These are phyloP conservation scores for Bombylius discolor DNA, from an alignment of 2,888 invertebrate genomes.

Conservation along the genomic window DNA sequence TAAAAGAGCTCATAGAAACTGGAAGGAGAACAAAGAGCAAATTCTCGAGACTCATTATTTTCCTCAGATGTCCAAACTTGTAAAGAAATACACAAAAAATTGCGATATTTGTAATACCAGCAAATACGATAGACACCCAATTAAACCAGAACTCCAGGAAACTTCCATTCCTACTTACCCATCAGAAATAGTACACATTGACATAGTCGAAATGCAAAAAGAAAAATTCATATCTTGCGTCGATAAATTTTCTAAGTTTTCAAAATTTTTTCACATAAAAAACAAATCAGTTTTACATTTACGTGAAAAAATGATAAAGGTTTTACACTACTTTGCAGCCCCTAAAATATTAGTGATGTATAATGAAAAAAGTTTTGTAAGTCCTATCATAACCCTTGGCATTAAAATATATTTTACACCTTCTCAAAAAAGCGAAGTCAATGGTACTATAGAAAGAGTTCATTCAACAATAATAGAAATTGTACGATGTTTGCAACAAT, in stretches of 20 bases:
- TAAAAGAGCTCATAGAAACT: no score
- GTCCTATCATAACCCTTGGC: neutral
- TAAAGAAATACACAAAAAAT: neutral
- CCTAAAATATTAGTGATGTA: neutral
- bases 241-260: neutral
- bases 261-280: neutral
- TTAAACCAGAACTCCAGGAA: neutral
- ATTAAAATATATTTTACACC: no score
- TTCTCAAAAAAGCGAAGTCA: no score
- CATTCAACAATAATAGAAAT: no score
- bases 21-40: no score
- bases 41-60: neutral
- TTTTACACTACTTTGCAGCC: neutral
- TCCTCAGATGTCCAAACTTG: neutral
- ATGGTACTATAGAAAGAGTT: no score
- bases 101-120: neutral
- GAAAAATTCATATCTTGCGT: conserved; percentile 1
- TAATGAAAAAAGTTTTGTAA: no score
- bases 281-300: neutral
- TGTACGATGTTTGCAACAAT: no score
- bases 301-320: neutral
- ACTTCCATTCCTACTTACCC: neutral
- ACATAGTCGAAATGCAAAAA: neutral
- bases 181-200: neutral
- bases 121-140: neutral